Conservation (phyloP, 2,888 invertebrate species). For the Cantharis rustica region DNA sequence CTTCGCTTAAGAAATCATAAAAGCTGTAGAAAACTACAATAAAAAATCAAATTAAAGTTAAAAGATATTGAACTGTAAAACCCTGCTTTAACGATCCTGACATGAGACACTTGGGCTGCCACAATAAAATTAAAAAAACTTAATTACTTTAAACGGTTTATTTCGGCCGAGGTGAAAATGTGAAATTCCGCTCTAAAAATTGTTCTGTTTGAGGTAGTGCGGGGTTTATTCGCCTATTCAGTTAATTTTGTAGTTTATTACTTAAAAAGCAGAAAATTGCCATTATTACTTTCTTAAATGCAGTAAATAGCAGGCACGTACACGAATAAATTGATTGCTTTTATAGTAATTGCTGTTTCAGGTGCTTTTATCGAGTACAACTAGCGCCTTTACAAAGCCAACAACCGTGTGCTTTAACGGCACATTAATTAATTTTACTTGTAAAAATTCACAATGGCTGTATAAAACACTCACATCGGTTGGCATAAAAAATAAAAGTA, state of each 20-base stretch:
- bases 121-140: neutral
- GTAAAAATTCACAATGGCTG: neutral
- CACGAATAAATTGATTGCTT: neutral
- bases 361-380: neutral
- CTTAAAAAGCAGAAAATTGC: slow-evolving; percentile 8
- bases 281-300: slow-evolving; percentile 8
- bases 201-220: neutral
- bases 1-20: slow-evolving; percentile 2
- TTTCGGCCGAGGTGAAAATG: neutral
- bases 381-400: neutral
- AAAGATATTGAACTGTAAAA: neutral
- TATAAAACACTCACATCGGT: no score
- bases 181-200: neutral
- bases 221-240: no score
- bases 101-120: neutral
- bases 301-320: slow-evolving; percentile 1
- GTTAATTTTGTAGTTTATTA: neutral
- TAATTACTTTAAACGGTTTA: neutral
- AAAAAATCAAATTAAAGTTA: neutral
- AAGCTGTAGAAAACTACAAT: neutral
- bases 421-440: neutral
- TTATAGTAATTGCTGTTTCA: slow-evolving; percentile 8
- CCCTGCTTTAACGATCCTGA: neutral
- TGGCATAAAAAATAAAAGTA: no score
- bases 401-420: neutral